These are phyloP conservation scores for Salvelinus namaycush DNA, from an alignment of 2,113 vertebrate genomes.

Conservation along the genomic window DNA sequence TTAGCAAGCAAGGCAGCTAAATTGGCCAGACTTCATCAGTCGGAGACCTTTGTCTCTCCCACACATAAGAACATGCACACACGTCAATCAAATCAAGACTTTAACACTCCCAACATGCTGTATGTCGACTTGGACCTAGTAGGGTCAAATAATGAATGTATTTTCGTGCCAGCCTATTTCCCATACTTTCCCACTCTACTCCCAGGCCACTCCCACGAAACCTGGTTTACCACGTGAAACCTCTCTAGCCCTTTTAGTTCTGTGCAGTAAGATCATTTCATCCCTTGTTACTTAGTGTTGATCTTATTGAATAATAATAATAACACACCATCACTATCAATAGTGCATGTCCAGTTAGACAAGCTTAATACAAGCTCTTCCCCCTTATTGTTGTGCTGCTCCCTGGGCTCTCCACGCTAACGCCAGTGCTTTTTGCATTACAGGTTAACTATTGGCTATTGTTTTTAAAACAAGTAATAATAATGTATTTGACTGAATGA, in stretches of 20 bases:
- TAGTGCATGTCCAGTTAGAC: conserved; percentile 13
- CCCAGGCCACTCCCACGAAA: neutral
- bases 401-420: conserved; percentile 51
- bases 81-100: conserved; percentile 31
- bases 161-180: conserved; percentile 33
- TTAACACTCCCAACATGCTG: conserved; percentile 42
- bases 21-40: neutral
- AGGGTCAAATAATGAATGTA: conserved; percentile 54
- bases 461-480: conserved; percentile 53
- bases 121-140: conserved; percentile 30
- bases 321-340: neutral
- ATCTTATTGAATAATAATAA: neutral
- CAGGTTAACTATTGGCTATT: conserved; percentile 47
- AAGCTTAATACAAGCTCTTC: neutral
- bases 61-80: conserved; percentile 1
- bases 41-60: neutral
- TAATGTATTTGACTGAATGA: conserved; percentile 79
- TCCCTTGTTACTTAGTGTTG: neutral
- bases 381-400: conserved; percentile 41
- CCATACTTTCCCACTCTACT: neutral
- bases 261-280: neutral
- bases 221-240: neutral
- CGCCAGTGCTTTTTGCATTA: conserved; percentile 45
- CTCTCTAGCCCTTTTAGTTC: conserved; percentile 6
- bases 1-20: conserved; percentile 22